Base-by-base conservation (phyloP, 2,888 invertebrate genomes). In the Apamea anceps region DNA sequence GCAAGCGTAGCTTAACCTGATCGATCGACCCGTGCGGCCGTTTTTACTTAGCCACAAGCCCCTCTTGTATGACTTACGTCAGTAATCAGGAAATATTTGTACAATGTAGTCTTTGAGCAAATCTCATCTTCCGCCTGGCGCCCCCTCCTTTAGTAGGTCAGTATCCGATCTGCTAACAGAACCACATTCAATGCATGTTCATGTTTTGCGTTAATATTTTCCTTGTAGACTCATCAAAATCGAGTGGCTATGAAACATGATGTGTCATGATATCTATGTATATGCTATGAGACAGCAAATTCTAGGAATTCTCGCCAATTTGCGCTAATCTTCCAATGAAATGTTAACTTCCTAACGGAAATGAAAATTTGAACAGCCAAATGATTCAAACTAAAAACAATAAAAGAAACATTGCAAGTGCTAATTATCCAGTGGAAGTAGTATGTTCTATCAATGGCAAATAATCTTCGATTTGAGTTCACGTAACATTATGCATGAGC, bases 101-200 rank as follows among this genome's bases (percentile, higher is more conserved):
- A 75, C 65, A 80, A 63, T 75, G 57, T 70, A 57, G 42, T 66
- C 72, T 76, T 70, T 74, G 85, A 78, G 74, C 66, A 60, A 87
- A 84, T 77, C 76, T 72, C 76, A 63, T 72, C 75, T 84, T 83
- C 65, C 79, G 76, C 54, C 74, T 77, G 81, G 81, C 86, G 80
- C 79, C 84, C 37, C 37, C 66, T 75, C 18, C 65, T 79, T 65
- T 78, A 88, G 75, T 86, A 80, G 86, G 89, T 86, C 88, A 83
- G 79, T 28, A 72, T 67, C 57, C 66, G 72, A 77, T 67, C 75
- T 60, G 42, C 75, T 60, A 79, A 72, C 77, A 72, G 66, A 78
- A 80, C 73, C 54, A 60, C 75, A 60, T 45, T 77, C 71, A 25
- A 65, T 71, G 32, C 72, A 60, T 72, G 57, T 37, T 63, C 67